Base-by-base conservation (phyloP, 2,113 vertebrate genomes). In the Siniperca chuatsi region DNA sequence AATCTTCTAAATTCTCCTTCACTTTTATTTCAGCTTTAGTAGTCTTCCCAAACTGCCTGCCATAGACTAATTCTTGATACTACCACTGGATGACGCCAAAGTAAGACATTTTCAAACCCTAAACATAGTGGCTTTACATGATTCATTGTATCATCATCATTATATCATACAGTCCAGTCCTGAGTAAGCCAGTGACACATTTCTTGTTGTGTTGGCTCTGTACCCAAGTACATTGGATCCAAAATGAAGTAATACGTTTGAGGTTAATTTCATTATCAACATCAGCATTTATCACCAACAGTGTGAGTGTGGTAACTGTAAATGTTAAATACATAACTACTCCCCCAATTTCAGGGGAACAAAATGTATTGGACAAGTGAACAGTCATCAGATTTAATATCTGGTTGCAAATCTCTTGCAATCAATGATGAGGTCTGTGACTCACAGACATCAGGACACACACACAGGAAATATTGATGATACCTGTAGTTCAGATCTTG, bases 1-100 rank as follows among this genome's bases (percentile, higher is more conserved):
- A 37, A 40, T 37, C 1, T 29, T 7, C 5, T 33, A 12, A 48
- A 67, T 67, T 44, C 55, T 46, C n/a, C 65, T 46, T 64, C 25
- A 25, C 42, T 64, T 64, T 20, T 37, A 62, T 8, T 1, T 35
- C 35, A 44, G 54, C 21, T 60, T 21, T 33, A 57, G 16, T 57
- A 10, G 5, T 58, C 55, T 29, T 69, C 55, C 13, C 25, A 12
- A 18, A 25, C 60, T 37, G 50, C 25, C 23, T 21, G 21, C 33
- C 7, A 69, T 1, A 11, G 15, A 16, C 13, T 23, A 4, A 55
- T 76, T 66, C 23, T 37, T 23, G 0, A 55, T 33, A 10, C 6
- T n/a, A 37, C 79, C 78, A 73, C 79, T 77, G 25, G 75, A 44
- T 86, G 79, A 37, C 60, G 73, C 82, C 54, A 84, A 33, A 54